Conservation (phyloP, 2,888 invertebrate genomes). For the Caenorhabditis becei region DNA sequence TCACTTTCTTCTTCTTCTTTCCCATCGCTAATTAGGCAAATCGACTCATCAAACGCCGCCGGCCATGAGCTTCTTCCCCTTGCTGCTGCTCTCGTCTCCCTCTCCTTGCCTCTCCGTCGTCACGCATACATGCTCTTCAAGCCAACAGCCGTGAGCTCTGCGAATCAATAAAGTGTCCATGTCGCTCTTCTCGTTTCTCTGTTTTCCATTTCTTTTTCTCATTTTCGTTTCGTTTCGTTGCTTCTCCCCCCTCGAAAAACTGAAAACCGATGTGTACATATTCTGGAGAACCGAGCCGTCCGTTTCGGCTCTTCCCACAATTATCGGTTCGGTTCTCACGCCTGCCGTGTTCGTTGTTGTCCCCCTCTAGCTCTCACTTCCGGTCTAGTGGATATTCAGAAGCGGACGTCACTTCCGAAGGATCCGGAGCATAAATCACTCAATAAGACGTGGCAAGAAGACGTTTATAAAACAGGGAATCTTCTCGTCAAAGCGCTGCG, state of each 20-base stretch:
- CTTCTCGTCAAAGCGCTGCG: too few species aligned
- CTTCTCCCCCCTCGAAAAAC: constrained; percentile 5
- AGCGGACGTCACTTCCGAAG: too few species aligned
- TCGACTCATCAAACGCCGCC: constrained; percentile 32
- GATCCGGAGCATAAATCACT: too few species aligned
- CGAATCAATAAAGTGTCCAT: constrained; percentile 43
- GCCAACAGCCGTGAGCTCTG: constrained; percentile 52
- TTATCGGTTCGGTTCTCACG: background rate
- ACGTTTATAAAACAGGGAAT: too few species aligned
- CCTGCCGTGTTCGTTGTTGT: background rate
- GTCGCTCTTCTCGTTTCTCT: constrained; percentile 20
- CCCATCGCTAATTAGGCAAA: constrained; percentile 44
- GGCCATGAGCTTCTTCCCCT: constrained; percentile 29
- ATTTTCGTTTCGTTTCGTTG: constrained; percentile 35
- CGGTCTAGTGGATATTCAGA: too few species aligned
- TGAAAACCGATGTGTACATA: background rate
- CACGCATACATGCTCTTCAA: constrained; percentile 51
- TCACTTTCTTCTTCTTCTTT: background rate
- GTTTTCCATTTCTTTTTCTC: constrained; percentile 21
- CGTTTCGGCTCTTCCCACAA: background rate
- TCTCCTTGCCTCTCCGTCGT: constrained; percentile 26
- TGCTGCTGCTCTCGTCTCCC: constrained; percentile 1
- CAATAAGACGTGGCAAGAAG: too few species aligned
- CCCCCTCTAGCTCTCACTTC: background rate
- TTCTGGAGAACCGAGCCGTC: too few species aligned